Percentiles rank a stretch among this genome's conserved stretches.
phyloP scores from a whole-genome alignment of 2,113 vertebrate species.

The Danio rerio region GRCz12tu NC_133179.1:14466001-14466500 shows the following conservation, averaged over 20 bases:
- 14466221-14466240: conserved; percentile 31
- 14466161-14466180: conserved; percentile 30
- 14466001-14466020: background rate
- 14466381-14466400: conserved; percentile 31
- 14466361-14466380: conserved; percentile 41
- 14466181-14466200: background rate
- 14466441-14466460: conserved; percentile 50
- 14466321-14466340: conserved; percentile 76
- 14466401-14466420: conserved; percentile 27
- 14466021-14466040: background rate
- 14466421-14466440: conserved; percentile 22
- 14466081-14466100: conserved; percentile 21
- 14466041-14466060: background rate
- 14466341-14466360: conserved; percentile 74
- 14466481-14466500: background rate
- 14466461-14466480: background rate
- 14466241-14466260: conserved; percentile 73
- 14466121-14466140: background rate
- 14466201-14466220: background rate
- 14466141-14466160: conserved; percentile 10
- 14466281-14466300: conserved; percentile 69
- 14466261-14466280: conserved; percentile 74
- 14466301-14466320: conserved; percentile 69
- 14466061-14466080: background rate
- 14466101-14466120: background rate